Percentiles rank a stretch among this genome's conserved stretches.
These are phyloP conservation scores for Scatophagus argus DNA, from an alignment of 2,113 vertebrate genomes.

Conservation along the genomic window DNA sequence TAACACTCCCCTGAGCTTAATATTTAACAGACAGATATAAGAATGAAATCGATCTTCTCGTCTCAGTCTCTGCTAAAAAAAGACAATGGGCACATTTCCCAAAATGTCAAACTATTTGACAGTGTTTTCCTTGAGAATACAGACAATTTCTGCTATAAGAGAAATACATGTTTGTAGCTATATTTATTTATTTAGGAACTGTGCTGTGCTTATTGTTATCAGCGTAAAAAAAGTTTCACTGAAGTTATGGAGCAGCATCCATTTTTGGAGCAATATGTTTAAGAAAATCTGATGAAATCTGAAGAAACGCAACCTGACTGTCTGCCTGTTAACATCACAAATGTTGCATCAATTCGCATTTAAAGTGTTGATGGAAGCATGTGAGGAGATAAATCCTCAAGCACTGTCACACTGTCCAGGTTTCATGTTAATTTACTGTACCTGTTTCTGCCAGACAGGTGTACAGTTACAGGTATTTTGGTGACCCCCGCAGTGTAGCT, in stretches of 20 bases:
- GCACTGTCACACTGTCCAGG: constrained; percentile 33
- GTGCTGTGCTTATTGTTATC: neutral
- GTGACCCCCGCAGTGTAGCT: constrained; percentile 65
- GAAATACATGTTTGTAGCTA: neutral
- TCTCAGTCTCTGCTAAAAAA: neutral
- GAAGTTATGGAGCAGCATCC: neutral
- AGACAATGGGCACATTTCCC: neutral
- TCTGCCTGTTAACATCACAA: constrained; percentile 1
- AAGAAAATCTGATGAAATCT: constrained; percentile 41
- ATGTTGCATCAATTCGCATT: constrained; percentile 41
- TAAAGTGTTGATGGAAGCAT: constrained; percentile 33
- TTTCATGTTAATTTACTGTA: constrained; percentile 62
- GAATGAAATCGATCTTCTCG: no score
- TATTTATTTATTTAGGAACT: neutral
- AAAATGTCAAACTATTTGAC: neutral
- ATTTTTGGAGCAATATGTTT: constrained; percentile 22
- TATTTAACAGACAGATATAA: neutral
- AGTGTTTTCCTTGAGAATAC: neutral
- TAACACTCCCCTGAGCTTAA: no score
- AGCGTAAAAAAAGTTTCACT: neutral
- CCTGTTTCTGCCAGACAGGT: constrained; percentile 42
- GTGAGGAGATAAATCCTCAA: constrained; percentile 42
- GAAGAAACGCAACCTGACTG: constrained; percentile 26
- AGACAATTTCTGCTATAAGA: neutral
- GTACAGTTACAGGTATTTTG: constrained; percentile 69